Evolutionary conservation across 2,797 vertebrate species (phyloP).

Genomic region (Mallotus villosus): DNA sequence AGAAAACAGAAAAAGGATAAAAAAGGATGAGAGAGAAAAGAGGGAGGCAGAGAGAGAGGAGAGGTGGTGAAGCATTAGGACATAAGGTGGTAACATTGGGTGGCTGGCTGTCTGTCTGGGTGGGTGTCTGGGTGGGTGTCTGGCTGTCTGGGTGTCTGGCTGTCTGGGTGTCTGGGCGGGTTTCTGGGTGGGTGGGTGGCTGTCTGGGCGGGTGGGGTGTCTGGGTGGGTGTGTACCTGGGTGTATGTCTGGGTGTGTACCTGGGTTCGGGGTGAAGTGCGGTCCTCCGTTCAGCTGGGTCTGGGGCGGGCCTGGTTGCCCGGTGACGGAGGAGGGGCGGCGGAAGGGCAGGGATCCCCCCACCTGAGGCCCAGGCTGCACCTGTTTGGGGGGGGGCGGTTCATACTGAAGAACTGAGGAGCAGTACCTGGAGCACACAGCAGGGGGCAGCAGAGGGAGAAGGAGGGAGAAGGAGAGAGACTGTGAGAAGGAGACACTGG

Average conservation of each 20-base stretch:
- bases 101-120: no score
- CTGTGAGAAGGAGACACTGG: background rate
- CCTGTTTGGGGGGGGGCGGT: constrained; percentile 77
- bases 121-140: no score
- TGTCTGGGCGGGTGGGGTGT: background rate
- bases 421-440: constrained; percentile 77
- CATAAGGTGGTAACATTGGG: background rate
- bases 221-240: background rate
- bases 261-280: constrained; percentile 92
- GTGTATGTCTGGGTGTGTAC: constrained; percentile 57
- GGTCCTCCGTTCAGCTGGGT: constrained; percentile 88
- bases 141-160: no score
- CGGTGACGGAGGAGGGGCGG: constrained; percentile 89
- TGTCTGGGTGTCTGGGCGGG: no score
- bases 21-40: background rate
- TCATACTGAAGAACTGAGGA: constrained; percentile 99
- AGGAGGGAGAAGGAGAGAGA: no score
- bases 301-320: constrained; percentile 84
- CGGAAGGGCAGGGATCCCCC: constrained; percentile 95
- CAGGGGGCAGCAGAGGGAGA: constrained; percentile 40
- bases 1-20: background rate
- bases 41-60: constrained; percentile 1
- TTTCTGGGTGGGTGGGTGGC: no score
- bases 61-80: background rate
- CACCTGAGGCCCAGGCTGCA: constrained; percentile 74